Percentiles rank a stretch among this genome's conserved stretches.
These are phyloP conservation scores for Lordiphosa fenestrarum DNA, from an alignment of 2,888 invertebrate genomes.

Conservation along the genomic window DNA sequence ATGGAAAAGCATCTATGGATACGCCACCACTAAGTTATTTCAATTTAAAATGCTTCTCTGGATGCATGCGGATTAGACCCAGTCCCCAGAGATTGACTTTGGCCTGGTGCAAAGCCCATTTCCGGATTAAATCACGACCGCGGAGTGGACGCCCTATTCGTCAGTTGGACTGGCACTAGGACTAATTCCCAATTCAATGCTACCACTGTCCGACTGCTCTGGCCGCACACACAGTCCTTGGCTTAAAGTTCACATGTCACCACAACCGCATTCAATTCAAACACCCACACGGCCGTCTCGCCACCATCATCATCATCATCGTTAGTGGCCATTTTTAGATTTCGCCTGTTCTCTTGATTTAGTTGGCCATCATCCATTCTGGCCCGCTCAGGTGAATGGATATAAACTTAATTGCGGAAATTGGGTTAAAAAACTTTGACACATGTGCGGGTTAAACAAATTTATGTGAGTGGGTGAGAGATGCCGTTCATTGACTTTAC, in stretches of 20 bases:
- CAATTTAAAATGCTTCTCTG: too few relatives aligned
- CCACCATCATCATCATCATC: constrained; percentile 8
- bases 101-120: too few relatives aligned
- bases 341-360: constrained; percentile 16
- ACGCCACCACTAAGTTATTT: too few relatives aligned
- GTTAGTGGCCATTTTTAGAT: constrained; percentile 21
- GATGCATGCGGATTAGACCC: too few relatives aligned
- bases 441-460: constrained; percentile 72
- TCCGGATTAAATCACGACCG: too few relatives aligned
- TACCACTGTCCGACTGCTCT: too few relatives aligned
- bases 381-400: constrained; percentile 55
- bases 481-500: constrained; percentile 67
- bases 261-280: background rate
- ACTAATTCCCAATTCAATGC: too few relatives aligned
- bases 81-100: too few relatives aligned
- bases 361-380: constrained; percentile 16
- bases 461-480: constrained; percentile 38
- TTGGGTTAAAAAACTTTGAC: constrained; percentile 74
- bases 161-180: too few relatives aligned
- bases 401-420: constrained; percentile 76
- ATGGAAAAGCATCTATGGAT: too few relatives aligned
- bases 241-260: constrained; percentile 10
- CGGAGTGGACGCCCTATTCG: too few relatives aligned
- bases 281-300: constrained; percentile 1
- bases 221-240: too few relatives aligned